A percentile compares a stretch with the other conserved stretches of the same genome.
Evolutionary conservation across 2,113 vertebrate species (phyloP).

Genomic region (Coptodon rendalli): DNA sequence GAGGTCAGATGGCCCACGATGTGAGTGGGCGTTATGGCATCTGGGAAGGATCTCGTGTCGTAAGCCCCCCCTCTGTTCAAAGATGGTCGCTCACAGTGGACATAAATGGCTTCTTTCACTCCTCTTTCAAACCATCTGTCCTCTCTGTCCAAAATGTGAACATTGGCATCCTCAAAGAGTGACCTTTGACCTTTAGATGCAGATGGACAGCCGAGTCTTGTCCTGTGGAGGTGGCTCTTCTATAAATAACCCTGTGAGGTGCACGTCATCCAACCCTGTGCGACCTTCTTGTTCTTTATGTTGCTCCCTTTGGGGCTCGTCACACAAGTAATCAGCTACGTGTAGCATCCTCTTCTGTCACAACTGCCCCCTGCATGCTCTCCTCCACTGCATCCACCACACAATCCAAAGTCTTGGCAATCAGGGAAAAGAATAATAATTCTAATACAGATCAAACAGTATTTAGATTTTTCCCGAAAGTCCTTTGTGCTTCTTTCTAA

Average conservation of each 20-base stretch:
- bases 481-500: not conserved
- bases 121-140: not conserved
- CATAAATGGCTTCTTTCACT: not conserved
- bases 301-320: not conserved
- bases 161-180: accelerated
- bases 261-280: not conserved
- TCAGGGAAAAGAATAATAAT: not conserved
- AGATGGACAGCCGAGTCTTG: accelerated
- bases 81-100: not conserved
- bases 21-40: too few species aligned
- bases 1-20: not conserved
- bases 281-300: not conserved
- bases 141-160: not conserved
- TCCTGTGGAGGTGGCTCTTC: not conserved
- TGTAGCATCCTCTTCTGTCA: not conserved
- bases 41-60: not conserved
- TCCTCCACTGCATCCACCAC: not conserved
- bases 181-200: not conserved
- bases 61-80: not conserved
- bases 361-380: not conserved
- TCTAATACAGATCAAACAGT: not conserved
- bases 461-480: not conserved
- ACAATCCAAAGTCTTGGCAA: not conserved
- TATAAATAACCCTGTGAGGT: not conserved
- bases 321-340: not conserved